Percentiles rank a stretch among this genome's conserved stretches.
phyloP scores from a whole-genome alignment of 2,113 vertebrate genomes.

The Helogale parvula region DNA sequence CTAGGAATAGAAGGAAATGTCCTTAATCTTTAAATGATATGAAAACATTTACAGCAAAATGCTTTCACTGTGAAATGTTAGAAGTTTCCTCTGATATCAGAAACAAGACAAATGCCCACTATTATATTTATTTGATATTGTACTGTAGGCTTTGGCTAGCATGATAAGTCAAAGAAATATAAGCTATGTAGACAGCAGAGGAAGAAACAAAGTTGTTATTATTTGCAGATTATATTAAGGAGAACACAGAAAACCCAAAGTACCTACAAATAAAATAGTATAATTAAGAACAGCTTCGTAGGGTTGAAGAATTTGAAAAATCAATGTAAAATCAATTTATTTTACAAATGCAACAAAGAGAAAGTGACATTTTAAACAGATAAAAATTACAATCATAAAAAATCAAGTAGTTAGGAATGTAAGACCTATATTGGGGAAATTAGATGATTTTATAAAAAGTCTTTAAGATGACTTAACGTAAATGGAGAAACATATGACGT shows the following conservation, averaged over 20 bases:
- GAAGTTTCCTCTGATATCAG: not conserved
- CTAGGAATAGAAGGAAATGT: not conserved
- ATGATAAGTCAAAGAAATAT: not conserved
- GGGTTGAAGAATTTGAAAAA: not conserved
- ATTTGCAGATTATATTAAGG: constrained; percentile 1
- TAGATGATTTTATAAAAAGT: not conserved
- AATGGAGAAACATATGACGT: not conserved
- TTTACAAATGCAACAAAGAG: constrained; percentile 14
- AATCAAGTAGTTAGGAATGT: not conserved
- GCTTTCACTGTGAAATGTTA: not conserved
- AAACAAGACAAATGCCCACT: not conserved
- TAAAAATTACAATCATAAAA: not conserved
- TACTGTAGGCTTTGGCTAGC: not conserved
- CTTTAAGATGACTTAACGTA: not conserved
- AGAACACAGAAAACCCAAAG: not conserved
- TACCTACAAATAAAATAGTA: not conserved
- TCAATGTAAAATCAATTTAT: not conserved
- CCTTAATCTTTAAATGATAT: constrained; percentile 20
- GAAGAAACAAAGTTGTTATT: not conserved
- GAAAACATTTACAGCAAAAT: constrained; percentile 1
- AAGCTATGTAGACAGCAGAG: not conserved
- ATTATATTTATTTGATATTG: not conserved
- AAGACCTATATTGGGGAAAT: not conserved
- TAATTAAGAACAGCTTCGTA: not conserved
- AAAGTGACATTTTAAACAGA: constrained; percentile 15